These are phyloP conservation scores for Hydropsyche betteni DNA, from an alignment of 2,888 invertebrate species.

Conservation along the genomic window DNA sequence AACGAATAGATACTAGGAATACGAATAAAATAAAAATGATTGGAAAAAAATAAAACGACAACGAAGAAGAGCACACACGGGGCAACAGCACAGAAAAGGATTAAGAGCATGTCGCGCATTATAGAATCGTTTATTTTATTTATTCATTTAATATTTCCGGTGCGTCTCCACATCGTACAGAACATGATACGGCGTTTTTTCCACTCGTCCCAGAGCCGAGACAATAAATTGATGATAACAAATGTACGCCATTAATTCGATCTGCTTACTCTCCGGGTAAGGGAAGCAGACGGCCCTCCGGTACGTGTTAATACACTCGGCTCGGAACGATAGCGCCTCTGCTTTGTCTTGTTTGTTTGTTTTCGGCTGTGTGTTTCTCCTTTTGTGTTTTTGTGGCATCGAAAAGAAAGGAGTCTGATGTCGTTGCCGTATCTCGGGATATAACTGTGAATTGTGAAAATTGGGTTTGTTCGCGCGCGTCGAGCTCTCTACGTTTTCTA, in stretches of 20 bases:
- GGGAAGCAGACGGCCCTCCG: slow-evolving; percentile 16
- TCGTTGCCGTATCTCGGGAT: not conserved
- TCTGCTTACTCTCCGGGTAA: slow-evolving; percentile 33
- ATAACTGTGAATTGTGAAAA: too few species aligned
- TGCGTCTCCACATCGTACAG: slow-evolving; percentile 34
- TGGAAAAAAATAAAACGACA: not conserved
- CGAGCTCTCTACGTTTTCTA: too few species aligned
- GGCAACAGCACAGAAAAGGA: slow-evolving; percentile 16
- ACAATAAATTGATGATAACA: slow-evolving; percentile 42
- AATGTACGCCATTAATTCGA: slow-evolving; percentile 40
- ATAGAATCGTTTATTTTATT: slow-evolving; percentile 46
- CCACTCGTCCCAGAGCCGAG: not conserved
- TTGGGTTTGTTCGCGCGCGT: too few species aligned
- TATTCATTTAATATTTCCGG: slow-evolving; percentile 51
- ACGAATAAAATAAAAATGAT: not conserved
- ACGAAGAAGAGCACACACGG: slow-evolving; percentile 2
- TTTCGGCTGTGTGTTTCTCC: too few species aligned
- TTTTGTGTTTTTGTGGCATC: not conserved
- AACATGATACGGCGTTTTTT: slow-evolving; percentile 47
- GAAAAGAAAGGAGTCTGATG: not conserved
- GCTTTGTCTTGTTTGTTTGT: not conserved
- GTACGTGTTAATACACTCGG: slow-evolving; percentile 30
- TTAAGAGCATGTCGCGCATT: slow-evolving; percentile 41
- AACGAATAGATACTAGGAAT: not conserved
- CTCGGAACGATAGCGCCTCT: slow-evolving; percentile 6